These are phyloP conservation scores for Urechis unicinctus DNA, from an alignment of 2,888 invertebrate genomes.

Conservation along the genomic window DNA sequence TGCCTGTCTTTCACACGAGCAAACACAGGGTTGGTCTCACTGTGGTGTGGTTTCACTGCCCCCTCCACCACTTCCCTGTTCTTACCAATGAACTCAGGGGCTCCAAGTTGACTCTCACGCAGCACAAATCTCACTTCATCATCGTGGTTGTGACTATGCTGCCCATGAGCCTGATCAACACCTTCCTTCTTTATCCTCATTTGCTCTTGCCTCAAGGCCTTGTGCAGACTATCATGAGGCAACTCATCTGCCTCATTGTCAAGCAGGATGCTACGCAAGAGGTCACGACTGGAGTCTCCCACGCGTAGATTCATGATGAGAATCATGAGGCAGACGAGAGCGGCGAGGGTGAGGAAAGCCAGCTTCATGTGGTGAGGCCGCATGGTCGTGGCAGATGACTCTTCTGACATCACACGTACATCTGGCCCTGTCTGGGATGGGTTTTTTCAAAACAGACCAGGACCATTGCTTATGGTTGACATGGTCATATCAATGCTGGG, in stretches of 20 bases:
- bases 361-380: neutral
- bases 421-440: no score
- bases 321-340: neutral
- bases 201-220: neutral
- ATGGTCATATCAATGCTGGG: no score
- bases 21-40: neutral
- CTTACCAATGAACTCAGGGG: slow-evolving; percentile 13
- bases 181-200: neutral
- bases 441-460: no score
- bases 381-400: neutral
- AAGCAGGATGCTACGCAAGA: neutral
- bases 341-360: neutral
- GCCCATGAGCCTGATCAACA: neutral
- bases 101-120: slow-evolving; percentile 15
- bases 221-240: neutral
- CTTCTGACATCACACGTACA: no score
- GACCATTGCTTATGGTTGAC: no score
- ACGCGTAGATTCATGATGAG: neutral
- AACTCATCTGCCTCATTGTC: neutral
- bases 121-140: slow-evolving; percentile 14
- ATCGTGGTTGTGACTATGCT: slow-evolving; percentile 14
- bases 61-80: neutral
- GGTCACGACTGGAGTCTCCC: neutral
- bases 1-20: neutral
- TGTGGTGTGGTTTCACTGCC: no score